These are phyloP conservation scores for Muscina levida DNA, from an alignment of 2,888 invertebrate species.

Conservation along the genomic window DNA sequence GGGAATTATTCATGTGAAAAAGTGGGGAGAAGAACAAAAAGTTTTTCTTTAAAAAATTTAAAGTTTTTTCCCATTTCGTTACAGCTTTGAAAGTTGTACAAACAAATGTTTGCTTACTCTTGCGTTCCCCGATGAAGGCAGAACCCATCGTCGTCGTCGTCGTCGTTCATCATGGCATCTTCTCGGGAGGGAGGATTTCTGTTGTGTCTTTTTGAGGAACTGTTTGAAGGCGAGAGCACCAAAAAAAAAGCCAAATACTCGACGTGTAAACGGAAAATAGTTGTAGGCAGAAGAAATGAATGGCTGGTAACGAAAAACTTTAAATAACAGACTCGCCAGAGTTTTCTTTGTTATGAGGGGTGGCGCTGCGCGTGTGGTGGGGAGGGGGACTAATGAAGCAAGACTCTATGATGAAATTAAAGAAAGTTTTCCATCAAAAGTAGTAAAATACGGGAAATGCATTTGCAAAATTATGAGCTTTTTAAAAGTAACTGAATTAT, in stretches of 20 bases:
- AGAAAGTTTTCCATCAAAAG: constrained; percentile 1
- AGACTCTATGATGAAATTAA: constrained; percentile 22
- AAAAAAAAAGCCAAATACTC: not conserved
- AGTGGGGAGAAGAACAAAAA: constrained; percentile 10
- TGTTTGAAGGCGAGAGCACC: not conserved
- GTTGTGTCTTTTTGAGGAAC: not conserved
- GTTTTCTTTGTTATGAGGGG: constrained; percentile 15
- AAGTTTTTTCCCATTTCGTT: constrained; percentile 7
- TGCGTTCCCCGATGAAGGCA: not conserved
- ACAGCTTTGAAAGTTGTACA: constrained; percentile 11
- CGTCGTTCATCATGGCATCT: not conserved
- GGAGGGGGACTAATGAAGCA: not conserved
- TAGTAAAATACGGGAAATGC: constrained; percentile 2
- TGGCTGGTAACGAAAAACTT: constrained; percentile 21
- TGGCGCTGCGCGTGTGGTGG: not conserved
- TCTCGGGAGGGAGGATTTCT: no score
- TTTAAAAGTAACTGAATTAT: constrained; percentile 20
- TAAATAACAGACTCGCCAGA: constrained; percentile 24
- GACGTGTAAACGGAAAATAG: constrained; percentile 25
- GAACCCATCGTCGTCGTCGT: no score
- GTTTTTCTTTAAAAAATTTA: not conserved
- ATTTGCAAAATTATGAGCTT: constrained; percentile 9
- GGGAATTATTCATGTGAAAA: constrained; percentile 33
- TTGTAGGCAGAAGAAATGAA: constrained; percentile 31
- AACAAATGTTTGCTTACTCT: constrained; percentile 13